Conservation (phyloP, 37 sponge, comb jelly and placozoan species). For the Haliclona indistincta region DNA sequence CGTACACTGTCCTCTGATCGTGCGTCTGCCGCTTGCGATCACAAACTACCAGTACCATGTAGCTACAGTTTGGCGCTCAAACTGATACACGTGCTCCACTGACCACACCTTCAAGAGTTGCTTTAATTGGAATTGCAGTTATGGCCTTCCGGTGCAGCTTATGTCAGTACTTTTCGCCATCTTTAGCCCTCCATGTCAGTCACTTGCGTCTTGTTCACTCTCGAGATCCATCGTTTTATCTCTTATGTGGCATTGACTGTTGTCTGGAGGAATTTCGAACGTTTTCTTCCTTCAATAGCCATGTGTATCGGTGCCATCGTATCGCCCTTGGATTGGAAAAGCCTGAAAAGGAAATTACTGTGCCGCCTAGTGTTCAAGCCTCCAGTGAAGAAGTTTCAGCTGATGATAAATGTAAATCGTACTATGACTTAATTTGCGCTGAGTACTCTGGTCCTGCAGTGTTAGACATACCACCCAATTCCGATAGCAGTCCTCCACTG, state of each 20-base stretch:
- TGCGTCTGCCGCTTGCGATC: too few species aligned
- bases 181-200: constrained; percentile 15
- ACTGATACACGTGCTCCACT: too few species aligned
- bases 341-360: neutral
- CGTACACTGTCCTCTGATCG: too few species aligned
- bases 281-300: constrained; percentile 30
- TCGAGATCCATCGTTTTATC: constrained; percentile 7
- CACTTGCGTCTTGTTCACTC: constrained; percentile 35
- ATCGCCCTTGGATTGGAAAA: constrained; percentile 9
- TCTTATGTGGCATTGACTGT: constrained; percentile 7
- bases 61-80: too few species aligned
- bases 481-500: neutral
- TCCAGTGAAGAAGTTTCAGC: neutral
- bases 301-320: constrained; percentile 28
- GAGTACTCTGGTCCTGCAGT: too few species aligned
- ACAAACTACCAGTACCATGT: too few species aligned
- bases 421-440: too few species aligned
- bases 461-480: too few species aligned
- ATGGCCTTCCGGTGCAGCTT: neutral
- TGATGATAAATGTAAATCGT: neutral
- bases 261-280: constrained; percentile 28
- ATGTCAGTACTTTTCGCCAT: constrained; percentile 14
- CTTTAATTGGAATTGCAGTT: neutral
- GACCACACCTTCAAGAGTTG: neutral
- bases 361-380: neutral